These are phyloP conservation scores for Chanos chanos DNA, from an alignment of 2,797 vertebrate genomes.

Conservation along the genomic window DNA sequence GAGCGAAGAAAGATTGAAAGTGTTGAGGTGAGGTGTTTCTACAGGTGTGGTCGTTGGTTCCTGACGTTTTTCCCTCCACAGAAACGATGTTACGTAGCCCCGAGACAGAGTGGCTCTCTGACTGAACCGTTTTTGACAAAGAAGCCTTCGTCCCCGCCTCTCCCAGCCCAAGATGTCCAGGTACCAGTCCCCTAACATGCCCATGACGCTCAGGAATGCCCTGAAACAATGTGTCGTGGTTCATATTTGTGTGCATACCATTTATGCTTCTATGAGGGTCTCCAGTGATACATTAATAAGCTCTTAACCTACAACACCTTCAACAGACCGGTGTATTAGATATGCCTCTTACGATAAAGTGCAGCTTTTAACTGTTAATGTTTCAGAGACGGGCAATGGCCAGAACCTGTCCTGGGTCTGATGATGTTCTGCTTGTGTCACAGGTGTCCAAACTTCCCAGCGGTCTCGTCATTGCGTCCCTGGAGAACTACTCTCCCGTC, in stretches of 20 bases:
- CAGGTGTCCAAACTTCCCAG: constrained; percentile 83
- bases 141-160: constrained; percentile 29
- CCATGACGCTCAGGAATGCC: too few species aligned
- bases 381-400: too few species aligned
- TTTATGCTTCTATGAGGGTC: too few species aligned
- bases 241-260: too few species aligned
- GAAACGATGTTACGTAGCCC: constrained; percentile 67
- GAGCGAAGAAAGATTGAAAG: too few species aligned
- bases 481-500: constrained; percentile 86
- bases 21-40: neutral
- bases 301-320: too few species aligned
- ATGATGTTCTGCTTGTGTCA: neutral
- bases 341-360: too few species aligned
- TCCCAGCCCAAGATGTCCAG: constrained; percentile 61
- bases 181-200: too few species aligned
- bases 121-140: constrained; percentile 48
- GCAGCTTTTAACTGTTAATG: too few species aligned
- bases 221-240: too few species aligned
- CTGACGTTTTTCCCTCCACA: constrained; percentile 25
- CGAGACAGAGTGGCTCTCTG: constrained; percentile 53
- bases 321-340: too few species aligned
- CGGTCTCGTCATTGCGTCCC: constrained; percentile 84
- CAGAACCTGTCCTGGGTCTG: neutral
- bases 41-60: neutral
- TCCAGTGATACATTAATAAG: too few species aligned